A percentile compares a stretch with the other conserved stretches of the same genome.
These are phyloP conservation scores for Oxyteleia sp. DNA, from an alignment of 2,888 invertebrate genomes.

Conservation along the genomic window DNA sequence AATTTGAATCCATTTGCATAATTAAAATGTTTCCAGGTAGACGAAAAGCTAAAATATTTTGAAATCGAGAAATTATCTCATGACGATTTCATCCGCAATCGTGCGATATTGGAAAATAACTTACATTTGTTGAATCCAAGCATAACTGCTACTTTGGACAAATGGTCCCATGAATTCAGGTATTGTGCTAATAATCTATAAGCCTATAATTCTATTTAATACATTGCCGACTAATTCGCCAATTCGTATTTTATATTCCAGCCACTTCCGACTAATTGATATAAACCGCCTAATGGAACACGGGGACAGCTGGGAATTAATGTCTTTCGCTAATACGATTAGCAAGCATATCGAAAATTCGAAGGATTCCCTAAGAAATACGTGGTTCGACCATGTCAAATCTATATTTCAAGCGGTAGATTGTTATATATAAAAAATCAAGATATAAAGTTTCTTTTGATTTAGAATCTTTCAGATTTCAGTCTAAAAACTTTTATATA, in stretches of 20 bases:
- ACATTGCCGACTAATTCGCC: constrained; percentile 34
- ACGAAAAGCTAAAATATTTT: constrained; percentile 52
- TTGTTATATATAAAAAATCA: constrained; percentile 5
- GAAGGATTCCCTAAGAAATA: constrained; percentile 90
- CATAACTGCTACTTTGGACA: constrained; percentile 92
- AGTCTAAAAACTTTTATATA: too few species aligned
- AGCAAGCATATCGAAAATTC: constrained; percentile 91
- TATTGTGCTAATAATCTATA: constrained; percentile 76
- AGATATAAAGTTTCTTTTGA: not conserved
- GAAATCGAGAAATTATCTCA: constrained; percentile 82
- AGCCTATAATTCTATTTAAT: constrained; percentile 40
- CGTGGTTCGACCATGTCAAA: constrained; percentile 91
- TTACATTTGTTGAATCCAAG: constrained; percentile 94
- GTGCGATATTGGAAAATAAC: constrained; percentile 88
- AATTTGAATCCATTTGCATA: constrained; percentile 8
- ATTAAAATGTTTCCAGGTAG: constrained; percentile 4
- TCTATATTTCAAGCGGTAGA: constrained; percentile 90
- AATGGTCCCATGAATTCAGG: constrained; percentile 94
- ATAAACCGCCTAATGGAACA: constrained; percentile 89
- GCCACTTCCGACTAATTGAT: constrained; percentile 90
- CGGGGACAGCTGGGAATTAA: constrained; percentile 91
- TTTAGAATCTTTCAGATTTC: too few species aligned
- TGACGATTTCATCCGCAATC: constrained; percentile 81
- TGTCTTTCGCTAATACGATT: constrained; percentile 89
- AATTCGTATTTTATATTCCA: constrained; percentile 82